A percentile compares a stretch with the other conserved stretches of the same genome.
phyloP scores from a whole-genome alignment of 2,797 vertebrate genomes.

The Gadopsis marmoratus region DNA sequence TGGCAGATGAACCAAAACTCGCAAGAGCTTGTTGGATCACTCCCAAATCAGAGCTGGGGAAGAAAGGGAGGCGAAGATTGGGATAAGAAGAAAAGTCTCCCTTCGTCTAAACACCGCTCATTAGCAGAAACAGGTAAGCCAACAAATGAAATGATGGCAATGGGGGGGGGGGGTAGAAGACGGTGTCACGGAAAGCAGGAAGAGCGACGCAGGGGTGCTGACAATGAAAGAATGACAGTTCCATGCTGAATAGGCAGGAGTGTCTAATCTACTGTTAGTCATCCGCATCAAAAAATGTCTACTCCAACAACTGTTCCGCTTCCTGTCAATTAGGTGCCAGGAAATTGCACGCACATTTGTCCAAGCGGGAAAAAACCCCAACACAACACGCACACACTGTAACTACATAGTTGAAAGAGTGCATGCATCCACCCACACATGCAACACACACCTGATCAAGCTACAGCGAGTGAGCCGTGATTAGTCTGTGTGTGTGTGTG shows the following conservation, averaged over 20 bases:
- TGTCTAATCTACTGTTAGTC: conserved; percentile 73
- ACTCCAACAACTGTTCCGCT: conserved; percentile 68
- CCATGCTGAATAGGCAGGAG: conserved; percentile 70
- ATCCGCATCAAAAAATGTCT: conserved; percentile 64
- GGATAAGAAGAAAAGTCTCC: conserved; percentile 58
- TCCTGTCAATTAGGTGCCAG: conserved; percentile 79
- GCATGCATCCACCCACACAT: conserved; percentile 52
- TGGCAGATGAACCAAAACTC: conserved; percentile 66
- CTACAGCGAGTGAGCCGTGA: conserved; percentile 62
- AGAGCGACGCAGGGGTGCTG: conserved; percentile 61
- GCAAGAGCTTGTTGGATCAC: conserved; percentile 63
- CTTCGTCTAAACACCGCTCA: conserved; percentile 74
- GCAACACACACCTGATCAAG: conserved; percentile 70
- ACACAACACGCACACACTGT: conserved; percentile 25
- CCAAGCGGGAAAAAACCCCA: conserved; percentile 53
- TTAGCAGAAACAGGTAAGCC: conserved; percentile 67
- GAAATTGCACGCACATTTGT: conserved; percentile 71
- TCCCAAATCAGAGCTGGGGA: conserved; percentile 65
- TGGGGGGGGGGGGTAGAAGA: too few species aligned
- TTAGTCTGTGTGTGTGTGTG: conserved; percentile 54
- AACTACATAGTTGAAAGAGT: conserved; percentile 30
- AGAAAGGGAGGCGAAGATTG: conserved; percentile 48
- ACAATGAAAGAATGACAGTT: conserved; percentile 70
- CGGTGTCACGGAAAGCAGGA: conserved; percentile 49
- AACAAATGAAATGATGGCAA: conserved; percentile 24